phyloP scores from a whole-genome alignment of 2,888 invertebrate genomes.

The Antheraea assamensis region DNA sequence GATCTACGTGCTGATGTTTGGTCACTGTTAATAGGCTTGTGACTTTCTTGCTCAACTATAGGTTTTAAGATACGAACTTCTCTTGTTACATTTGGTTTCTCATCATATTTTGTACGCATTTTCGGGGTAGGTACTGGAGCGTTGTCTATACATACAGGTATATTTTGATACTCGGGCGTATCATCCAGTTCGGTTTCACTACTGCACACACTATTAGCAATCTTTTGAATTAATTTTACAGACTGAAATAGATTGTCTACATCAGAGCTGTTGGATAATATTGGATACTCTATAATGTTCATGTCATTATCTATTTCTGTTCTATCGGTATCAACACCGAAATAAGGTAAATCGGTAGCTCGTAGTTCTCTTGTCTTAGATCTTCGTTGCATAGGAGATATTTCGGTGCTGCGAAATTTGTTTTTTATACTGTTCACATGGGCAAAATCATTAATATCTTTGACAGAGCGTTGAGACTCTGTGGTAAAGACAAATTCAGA shows the following conservation, averaged over 20 bases:
- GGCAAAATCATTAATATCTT: not conserved
- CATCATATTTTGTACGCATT: slow-evolving; percentile 56
- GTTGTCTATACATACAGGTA: slow-evolving; percentile 55
- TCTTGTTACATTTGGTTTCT: slow-evolving; percentile 45
- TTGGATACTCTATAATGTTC: slow-evolving; percentile 31
- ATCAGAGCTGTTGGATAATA: slow-evolving; percentile 41
- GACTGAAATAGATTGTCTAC: slow-evolving; percentile 65
- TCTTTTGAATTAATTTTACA: slow-evolving; percentile 67
- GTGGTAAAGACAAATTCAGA: slow-evolving; percentile 32
- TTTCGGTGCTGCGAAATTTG: slow-evolving; percentile 47
- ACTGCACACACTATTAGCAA: slow-evolving; percentile 68
- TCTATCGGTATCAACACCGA: slow-evolving; percentile 64
- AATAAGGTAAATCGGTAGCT: slow-evolving; percentile 83
- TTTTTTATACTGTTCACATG: slow-evolving; percentile 24
- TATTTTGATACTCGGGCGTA: slow-evolving; percentile 67
- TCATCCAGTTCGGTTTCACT: slow-evolving; percentile 75
- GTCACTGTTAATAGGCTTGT: slow-evolving; percentile 32
- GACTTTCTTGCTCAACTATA: slow-evolving; percentile 57
- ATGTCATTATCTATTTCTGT: slow-evolving; percentile 32
- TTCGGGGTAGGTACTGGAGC: slow-evolving; percentile 65
- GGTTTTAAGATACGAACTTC: slow-evolving; percentile 54
- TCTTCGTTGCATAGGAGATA: slow-evolving; percentile 52
- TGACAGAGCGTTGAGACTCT: slow-evolving; percentile 23
- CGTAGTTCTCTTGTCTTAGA: slow-evolving; percentile 76
- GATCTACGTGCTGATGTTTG: slow-evolving; percentile 46